Percentiles rank a stretch among this genome's conserved stretches.
phyloP scores from a whole-genome alignment of 2,113 vertebrate genomes.

The Protobothrops flavoviridis region DNA sequence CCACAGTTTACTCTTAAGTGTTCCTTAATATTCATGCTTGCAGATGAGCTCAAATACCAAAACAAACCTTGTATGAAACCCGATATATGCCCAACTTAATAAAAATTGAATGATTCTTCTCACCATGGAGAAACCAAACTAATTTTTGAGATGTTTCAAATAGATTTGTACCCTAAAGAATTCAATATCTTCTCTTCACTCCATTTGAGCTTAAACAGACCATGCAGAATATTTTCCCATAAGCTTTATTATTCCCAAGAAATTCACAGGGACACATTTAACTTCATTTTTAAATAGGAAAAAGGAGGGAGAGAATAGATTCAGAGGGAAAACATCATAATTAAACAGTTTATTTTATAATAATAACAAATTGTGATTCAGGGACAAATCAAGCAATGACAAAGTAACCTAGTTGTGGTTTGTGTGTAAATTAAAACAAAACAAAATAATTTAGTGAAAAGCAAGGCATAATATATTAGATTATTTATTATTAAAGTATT shows the following conservation, averaged over 20 bases:
- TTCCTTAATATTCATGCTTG: not conserved
- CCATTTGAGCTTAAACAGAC: conserved; percentile 16
- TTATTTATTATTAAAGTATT: not conserved
- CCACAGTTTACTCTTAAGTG: not conserved
- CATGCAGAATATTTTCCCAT: conserved; percentile 17
- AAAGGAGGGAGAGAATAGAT: not conserved
- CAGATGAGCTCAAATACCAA: not conserved
- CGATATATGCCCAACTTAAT: not conserved
- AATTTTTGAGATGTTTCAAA: conserved; percentile 3
- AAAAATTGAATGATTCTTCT: not conserved
- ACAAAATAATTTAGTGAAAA: not conserved
- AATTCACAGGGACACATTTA: not conserved
- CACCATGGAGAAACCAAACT: not conserved
- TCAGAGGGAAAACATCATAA: not conserved
- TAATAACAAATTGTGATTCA: not conserved
- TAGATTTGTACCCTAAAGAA: conserved; percentile 10
- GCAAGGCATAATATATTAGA: not conserved
- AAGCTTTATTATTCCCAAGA: conserved; percentile 16
- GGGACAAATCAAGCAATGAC: not conserved
- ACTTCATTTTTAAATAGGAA: not conserved
- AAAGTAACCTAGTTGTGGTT: not conserved
- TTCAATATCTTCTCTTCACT: conserved; percentile 7
- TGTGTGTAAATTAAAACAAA: no score
- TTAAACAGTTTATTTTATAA: not conserved
- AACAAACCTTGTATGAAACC: not conserved